phyloP scores from a whole-genome alignment of 2,797 vertebrate genomes.

The Danionella dracula region DNA sequence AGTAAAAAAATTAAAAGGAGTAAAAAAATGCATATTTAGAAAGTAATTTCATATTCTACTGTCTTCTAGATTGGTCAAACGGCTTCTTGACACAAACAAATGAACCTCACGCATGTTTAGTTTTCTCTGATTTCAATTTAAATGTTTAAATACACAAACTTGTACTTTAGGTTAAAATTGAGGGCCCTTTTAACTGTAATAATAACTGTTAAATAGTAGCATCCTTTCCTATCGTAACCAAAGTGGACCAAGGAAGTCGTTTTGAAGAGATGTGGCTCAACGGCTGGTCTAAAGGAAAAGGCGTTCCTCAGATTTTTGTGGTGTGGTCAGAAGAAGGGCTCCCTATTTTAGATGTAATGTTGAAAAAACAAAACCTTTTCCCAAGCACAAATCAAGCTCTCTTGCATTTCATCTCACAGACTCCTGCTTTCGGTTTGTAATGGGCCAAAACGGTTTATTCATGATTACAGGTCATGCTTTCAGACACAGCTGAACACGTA shows the following conservation, averaged over 20 bases:
- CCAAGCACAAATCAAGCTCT: background rate
- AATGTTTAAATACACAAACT: too few species aligned
- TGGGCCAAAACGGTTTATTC: slow-evolving; percentile 22
- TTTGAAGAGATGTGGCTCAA: background rate
- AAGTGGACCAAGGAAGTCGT: background rate
- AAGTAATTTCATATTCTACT: too few species aligned
- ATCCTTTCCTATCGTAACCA: background rate
- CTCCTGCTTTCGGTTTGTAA: slow-evolving; percentile 17
- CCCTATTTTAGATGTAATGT: slow-evolving; percentile 28
- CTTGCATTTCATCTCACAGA: background rate
- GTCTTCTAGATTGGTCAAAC: too few species aligned
- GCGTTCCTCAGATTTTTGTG: slow-evolving; percentile 37
- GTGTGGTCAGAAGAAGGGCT: slow-evolving; percentile 24
- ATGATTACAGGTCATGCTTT: background rate
- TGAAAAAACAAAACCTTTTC: slow-evolving; percentile 10
- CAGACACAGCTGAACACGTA: background rate
- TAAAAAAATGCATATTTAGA: too few species aligned
- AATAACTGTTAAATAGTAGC: too few species aligned
- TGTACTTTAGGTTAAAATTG: too few species aligned
- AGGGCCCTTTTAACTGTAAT: too few species aligned
- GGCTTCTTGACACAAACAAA: too few species aligned
- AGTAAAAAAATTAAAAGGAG: too few species aligned
- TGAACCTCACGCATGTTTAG: too few species aligned
- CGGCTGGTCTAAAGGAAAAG: slow-evolving; percentile 10
- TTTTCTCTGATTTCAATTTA: too few species aligned